phyloP scores from a whole-genome alignment of 1,140 invertebrate genomes.

The Heterodera carotae region DNA sequence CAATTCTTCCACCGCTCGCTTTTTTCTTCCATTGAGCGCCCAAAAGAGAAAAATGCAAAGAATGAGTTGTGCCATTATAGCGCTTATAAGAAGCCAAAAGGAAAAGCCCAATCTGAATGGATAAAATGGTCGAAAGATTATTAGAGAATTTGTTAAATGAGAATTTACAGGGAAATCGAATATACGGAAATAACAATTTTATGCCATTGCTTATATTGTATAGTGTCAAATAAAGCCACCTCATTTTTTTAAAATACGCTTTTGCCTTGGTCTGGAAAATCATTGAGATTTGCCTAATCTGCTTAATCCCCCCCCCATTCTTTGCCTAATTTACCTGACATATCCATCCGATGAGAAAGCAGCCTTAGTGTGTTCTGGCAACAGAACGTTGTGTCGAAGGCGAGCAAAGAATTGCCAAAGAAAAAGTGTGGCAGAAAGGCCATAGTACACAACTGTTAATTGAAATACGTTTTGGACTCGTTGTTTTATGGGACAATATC shows the following conservation, averaged over 20 bases:
- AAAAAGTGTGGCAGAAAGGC: conserved; percentile 19
- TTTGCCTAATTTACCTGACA: not conserved
- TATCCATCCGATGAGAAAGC: conserved; percentile 35
- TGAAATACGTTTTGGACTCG: not conserved
- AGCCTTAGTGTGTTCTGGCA: conserved; percentile 29
- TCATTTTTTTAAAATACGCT: too few species aligned
- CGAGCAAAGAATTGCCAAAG: conserved; percentile 31
- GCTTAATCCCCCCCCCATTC: too few species aligned
- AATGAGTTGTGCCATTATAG: conserved; percentile 21
- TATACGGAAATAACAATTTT: too few species aligned
- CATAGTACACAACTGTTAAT: conserved; percentile 21
- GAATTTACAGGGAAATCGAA: too few species aligned
- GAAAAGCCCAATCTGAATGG: conserved; percentile 31
- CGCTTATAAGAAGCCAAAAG: conserved; percentile 27
- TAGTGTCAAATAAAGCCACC: too few species aligned
- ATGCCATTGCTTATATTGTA: too few species aligned
- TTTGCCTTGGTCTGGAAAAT: too few species aligned
- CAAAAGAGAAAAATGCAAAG: conserved; percentile 11
- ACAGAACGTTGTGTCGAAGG: conserved; percentile 32
- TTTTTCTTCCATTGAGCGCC: not conserved
- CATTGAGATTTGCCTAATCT: too few species aligned
- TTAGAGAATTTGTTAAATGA: not conserved
- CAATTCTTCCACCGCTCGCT: not conserved
- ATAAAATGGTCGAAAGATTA: not conserved
- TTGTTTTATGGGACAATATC: too few species aligned